Percentiles rank a stretch among this genome's conserved stretches.
These are phyloP conservation scores for Cremastobaeus sp. DNA, from an alignment of 2,888 invertebrate genomes.

Conservation along the genomic window DNA sequence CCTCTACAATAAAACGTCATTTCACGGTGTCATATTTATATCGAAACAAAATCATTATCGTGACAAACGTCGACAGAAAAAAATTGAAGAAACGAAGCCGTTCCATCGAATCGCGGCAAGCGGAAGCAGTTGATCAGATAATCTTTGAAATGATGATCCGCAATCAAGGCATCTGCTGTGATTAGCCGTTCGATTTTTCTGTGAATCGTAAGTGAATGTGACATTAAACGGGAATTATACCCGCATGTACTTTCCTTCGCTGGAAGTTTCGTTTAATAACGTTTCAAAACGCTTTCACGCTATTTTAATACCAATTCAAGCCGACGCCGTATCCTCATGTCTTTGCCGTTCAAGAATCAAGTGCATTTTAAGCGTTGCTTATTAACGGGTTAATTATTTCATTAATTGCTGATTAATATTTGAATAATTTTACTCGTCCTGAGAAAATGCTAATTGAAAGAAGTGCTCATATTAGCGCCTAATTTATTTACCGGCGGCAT, in stretches of 20 bases:
- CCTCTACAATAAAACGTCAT: too few species aligned
- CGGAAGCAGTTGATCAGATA: slow-evolving; percentile 55
- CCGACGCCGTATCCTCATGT: slow-evolving; percentile 5
- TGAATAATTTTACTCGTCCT: too few species aligned
- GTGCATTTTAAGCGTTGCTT: slow-evolving; percentile 4
- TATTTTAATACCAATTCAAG: slow-evolving; percentile 15
- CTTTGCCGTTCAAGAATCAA: slow-evolving; percentile 17
- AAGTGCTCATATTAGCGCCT: too few species aligned
- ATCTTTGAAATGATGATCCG: slow-evolving; percentile 40
- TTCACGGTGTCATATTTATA: too few species aligned
- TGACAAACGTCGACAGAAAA: background rate
- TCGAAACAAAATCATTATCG: slow-evolving; percentile 7
- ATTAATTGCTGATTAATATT: too few species aligned
- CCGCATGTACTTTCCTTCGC: slow-evolving; percentile 32
- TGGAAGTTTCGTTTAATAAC: slow-evolving; percentile 25
- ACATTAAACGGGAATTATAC: slow-evolving; percentile 44
- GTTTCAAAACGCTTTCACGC: slow-evolving; percentile 18
- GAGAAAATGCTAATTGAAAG: too few species aligned
- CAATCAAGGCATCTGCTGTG: slow-evolving; percentile 38
- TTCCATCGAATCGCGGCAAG: slow-evolving; percentile 9
- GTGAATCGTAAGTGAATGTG: slow-evolving; percentile 27
- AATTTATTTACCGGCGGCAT: too few species aligned
- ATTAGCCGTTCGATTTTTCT: slow-evolving; percentile 51
- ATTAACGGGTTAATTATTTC: slow-evolving; percentile 11
- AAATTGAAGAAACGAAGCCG: background rate